phyloP scores from a whole-genome alignment of 2,797 vertebrate species.

The Gobio occitaniae region DNA sequence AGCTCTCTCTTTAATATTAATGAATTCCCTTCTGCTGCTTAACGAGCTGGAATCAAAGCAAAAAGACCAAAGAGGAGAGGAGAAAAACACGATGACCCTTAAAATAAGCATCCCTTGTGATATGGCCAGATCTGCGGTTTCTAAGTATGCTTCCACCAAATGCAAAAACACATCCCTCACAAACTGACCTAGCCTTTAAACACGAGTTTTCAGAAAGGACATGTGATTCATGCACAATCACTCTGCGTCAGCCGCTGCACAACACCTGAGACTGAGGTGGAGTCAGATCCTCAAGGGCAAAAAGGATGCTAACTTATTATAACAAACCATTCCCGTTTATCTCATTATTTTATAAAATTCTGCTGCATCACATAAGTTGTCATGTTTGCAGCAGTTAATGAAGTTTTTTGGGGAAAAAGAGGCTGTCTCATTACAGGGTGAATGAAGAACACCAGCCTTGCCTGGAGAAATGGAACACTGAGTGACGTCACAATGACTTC shows the following conservation, averaged over 20 bases:
- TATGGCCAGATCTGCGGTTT: background rate
- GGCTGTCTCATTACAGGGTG: conserved; percentile 38
- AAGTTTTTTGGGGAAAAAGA: conserved; percentile 7
- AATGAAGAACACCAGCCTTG: conserved; percentile 41
- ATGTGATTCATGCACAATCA: conserved; percentile 15
- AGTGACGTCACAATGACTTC: conserved; percentile 49
- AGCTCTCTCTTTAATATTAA: conserved; percentile 30
- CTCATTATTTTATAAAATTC: background rate
- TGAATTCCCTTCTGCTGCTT: conserved; percentile 10
- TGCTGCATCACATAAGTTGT: background rate
- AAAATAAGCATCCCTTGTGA: conserved; percentile 20
- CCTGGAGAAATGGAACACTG: conserved; percentile 29
- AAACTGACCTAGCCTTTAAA: background rate
- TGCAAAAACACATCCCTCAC: background rate
- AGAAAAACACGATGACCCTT: background rate
- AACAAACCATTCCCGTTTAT: background rate
- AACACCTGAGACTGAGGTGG: background rate
- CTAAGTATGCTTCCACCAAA: background rate
- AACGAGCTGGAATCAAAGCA: conserved; percentile 43
- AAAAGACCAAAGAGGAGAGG: conserved; percentile 38
- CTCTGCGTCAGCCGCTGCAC: background rate
- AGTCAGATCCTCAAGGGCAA: conserved; percentile 5
- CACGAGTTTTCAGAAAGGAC: background rate
- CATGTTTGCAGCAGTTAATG: background rate
- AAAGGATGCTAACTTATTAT: background rate